Conservation (phyloP, 2,888 invertebrate species). For the Hecatera dysodea region DNA sequence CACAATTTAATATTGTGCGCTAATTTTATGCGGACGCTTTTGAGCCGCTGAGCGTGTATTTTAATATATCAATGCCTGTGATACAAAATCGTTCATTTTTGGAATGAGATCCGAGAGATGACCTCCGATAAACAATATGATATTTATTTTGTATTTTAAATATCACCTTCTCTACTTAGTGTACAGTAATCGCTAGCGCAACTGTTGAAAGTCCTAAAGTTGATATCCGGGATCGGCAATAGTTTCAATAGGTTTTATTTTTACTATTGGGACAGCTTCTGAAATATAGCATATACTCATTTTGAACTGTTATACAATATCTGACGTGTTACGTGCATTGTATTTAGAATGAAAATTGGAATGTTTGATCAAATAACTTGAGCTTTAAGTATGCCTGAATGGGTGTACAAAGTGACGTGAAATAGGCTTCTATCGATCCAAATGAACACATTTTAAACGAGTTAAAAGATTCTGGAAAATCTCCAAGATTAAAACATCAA, state of each 20-base stretch:
- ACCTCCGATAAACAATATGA: too few relatives aligned
- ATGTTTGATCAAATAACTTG: constrained; percentile 1
- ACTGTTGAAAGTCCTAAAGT: neutral
- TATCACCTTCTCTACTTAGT: neutral
- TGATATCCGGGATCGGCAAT: neutral
- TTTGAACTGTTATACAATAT: too few relatives aligned
- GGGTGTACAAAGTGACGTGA: neutral
- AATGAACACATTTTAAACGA: neutral
- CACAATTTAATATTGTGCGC: too few relatives aligned
- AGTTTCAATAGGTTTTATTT: too few relatives aligned
- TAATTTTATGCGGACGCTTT: too few relatives aligned
- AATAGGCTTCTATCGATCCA: neutral
- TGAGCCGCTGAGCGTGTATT: too few relatives aligned
- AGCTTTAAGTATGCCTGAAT: too few relatives aligned
- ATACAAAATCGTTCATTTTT: too few relatives aligned
- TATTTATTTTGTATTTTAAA: neutral
- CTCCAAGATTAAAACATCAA: constrained; percentile 1
- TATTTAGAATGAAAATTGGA: neutral
- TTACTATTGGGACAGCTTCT: neutral
- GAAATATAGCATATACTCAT: too few relatives aligned
- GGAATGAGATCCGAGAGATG: too few relatives aligned
- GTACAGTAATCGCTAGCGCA: neutral
- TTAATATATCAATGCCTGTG: too few relatives aligned
- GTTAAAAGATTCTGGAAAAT: constrained; percentile 7
- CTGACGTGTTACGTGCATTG: too few relatives aligned